Evolutionary conservation across 2,888 invertebrate genomes (phyloP), one percentile per base, ranked within the genome.

Genomic region (Aphrophora alni): DNA sequence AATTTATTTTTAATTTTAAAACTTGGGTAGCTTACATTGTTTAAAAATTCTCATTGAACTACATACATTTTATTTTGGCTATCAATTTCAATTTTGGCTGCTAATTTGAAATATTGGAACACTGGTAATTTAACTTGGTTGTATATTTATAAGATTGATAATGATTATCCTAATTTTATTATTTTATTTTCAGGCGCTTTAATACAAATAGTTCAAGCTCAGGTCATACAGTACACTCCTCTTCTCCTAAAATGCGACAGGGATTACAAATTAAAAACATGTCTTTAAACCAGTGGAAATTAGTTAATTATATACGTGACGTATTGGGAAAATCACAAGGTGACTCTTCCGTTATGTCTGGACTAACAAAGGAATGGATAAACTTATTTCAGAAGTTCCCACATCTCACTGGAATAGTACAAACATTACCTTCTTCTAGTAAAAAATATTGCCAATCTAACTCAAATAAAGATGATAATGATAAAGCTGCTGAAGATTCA

Each of bases 281-380:
- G 88, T 87, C 88, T 24, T 86, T 88, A 69, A 88, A 86, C 83
- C 90, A 90, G 71, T 89, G 90, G 88, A 91, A 89, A 85, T 82
- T 90, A 1, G 85, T 91, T 38, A 86, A 87, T 12, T 89, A 89
- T 77, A 83, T 91, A 5, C 90, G 89, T 84, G 88, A 89, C 5
- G 89, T 89, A 83, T 83, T 90, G 0, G 86, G 87, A 10, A 90
- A 89, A 84, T 86, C 89, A 17, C 87, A 88, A 12, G 88, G 86
- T 59, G 89, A 90, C 68, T 89, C 88, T 81, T 88, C 87, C 69
- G 83, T 89, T 26, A 89, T 90, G 72, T 87, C 89, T 72, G 86
- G 88, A 14, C 76, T 91, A 2, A 90, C 88, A 83, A 91, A 89
- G 84, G 90, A 91, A 83, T 90, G 91, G 88, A 87, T 89, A 0